These are phyloP conservation scores for Zaprionus capensis DNA, from an alignment of 1,140 invertebrate genomes.

Conservation along the genomic window DNA sequence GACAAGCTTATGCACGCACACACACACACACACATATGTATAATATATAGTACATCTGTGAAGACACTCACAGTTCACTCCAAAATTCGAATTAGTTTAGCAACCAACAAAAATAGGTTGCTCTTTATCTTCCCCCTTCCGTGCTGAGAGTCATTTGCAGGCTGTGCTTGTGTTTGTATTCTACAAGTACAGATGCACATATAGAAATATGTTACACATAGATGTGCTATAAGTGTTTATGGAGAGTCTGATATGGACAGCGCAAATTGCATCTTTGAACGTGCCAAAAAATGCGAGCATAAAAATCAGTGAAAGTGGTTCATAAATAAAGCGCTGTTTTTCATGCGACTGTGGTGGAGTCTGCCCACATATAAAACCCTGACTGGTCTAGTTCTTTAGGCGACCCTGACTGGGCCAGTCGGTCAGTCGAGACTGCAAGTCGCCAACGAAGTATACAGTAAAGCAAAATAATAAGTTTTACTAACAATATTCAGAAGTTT, in stretches of 20 bases:
- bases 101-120: constrained; percentile 48
- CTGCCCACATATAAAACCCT: background rate
- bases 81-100: constrained; percentile 60
- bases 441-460: background rate
- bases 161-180: background rate
- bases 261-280: constrained; percentile 50
- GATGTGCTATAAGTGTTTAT: constrained; percentile 22
- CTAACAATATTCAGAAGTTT: background rate
- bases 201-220: constrained; percentile 7
- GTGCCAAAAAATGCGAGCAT: constrained; percentile 33
- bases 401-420: constrained; percentile 1
- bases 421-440: background rate
- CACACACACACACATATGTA: background rate
- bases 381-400: background rate
- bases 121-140: constrained; percentile 9
- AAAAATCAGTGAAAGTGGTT: constrained; percentile 37
- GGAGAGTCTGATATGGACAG: background rate
- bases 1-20: background rate
- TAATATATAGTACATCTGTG: background rate
- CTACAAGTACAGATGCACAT: background rate
- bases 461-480: background rate
- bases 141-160: constrained; percentile 58
- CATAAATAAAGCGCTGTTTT: constrained; percentile 52
- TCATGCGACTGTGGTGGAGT: background rate
- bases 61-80: constrained; percentile 31